Evolutionary conservation across 2,113 vertebrate genomes (phyloP).

Genomic region (Uria lomvia): DNA sequence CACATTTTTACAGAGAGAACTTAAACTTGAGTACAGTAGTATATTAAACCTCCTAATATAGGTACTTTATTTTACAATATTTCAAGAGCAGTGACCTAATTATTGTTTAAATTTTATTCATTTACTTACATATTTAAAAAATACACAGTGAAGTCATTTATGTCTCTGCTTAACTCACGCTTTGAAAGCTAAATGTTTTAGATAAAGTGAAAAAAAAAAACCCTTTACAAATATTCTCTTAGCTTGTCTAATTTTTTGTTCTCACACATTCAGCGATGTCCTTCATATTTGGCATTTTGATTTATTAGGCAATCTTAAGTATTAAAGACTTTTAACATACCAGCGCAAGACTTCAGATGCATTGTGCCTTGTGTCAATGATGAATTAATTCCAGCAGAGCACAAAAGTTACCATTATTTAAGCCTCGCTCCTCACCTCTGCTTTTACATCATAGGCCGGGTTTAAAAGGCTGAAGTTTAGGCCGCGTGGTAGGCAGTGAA

Average conservation of each 20-base stretch:
- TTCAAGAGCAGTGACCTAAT: background rate
- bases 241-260: slow-evolving; percentile 55
- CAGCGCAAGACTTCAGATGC: slow-evolving; percentile 80
- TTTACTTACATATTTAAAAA: background rate
- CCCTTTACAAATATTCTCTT: slow-evolving; percentile 12
- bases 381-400: slow-evolving; percentile 91
- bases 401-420: slow-evolving; percentile 86
- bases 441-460: slow-evolving; percentile 66
- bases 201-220: background rate
- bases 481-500: slow-evolving; percentile 51
- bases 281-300: slow-evolving; percentile 89
- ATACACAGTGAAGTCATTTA: background rate
- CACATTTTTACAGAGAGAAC: slow-evolving; percentile 5
- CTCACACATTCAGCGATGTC: slow-evolving; percentile 56
- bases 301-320: slow-evolving; percentile 90
- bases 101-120: slow-evolving; percentile 6
- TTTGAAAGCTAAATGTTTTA: slow-evolving; percentile 30
- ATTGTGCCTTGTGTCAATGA: slow-evolving; percentile 85
- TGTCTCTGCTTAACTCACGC: background rate
- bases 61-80: background rate
- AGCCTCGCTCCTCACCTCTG: slow-evolving; percentile 61
- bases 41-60: background rate
- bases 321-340: slow-evolving; percentile 81
- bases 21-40: background rate
- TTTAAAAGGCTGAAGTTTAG: slow-evolving; percentile 72